Conservation (phyloP, 2,113 vertebrate genomes). For the Garra rufa region DNA sequence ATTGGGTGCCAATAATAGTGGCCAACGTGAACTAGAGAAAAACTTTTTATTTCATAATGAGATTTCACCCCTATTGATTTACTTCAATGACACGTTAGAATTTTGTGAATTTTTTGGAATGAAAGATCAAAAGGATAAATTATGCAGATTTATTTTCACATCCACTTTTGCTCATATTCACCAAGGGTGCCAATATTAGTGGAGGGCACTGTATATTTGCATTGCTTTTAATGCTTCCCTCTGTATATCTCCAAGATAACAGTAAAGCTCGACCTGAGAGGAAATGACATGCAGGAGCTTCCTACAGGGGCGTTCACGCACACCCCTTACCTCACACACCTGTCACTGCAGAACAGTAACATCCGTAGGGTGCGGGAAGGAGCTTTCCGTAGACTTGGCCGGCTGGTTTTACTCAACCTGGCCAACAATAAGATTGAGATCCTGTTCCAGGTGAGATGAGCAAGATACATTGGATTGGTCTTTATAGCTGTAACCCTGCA, state of each 20-base stretch:
- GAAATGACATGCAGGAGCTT: constrained; percentile 80
- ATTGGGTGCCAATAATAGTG: too few species aligned
- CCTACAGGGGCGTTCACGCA: constrained; percentile 77
- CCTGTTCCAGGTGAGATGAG: constrained; percentile 80
- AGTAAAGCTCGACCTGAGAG: constrained; percentile 84
- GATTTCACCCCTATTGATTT: too few species aligned
- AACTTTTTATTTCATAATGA: too few species aligned
- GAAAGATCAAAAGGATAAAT: too few species aligned
- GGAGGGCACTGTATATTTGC: too few species aligned
- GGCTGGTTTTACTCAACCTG: constrained; percentile 87
- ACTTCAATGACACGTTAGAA: too few species aligned
- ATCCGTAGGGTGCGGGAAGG: constrained; percentile 86
- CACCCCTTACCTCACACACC: constrained; percentile 85
- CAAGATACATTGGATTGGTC: not conserved
- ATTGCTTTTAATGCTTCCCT: not conserved
- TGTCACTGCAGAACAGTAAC: constrained; percentile 85
- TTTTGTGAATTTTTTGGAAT: too few species aligned
- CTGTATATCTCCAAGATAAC: constrained; percentile 78
- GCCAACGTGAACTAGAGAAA: too few species aligned
- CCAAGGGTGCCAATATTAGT: too few species aligned
- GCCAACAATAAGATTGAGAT: constrained; percentile 83
- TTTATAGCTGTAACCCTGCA: not conserved
- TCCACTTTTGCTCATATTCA: too few species aligned
- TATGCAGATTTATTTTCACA: too few species aligned
- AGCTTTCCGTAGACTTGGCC: constrained; percentile 87